Percentiles rank a stretch among this genome's conserved stretches.
Conservation (phyloP, 2,113 vertebrate species). For the Catharus minimus region DNA sequence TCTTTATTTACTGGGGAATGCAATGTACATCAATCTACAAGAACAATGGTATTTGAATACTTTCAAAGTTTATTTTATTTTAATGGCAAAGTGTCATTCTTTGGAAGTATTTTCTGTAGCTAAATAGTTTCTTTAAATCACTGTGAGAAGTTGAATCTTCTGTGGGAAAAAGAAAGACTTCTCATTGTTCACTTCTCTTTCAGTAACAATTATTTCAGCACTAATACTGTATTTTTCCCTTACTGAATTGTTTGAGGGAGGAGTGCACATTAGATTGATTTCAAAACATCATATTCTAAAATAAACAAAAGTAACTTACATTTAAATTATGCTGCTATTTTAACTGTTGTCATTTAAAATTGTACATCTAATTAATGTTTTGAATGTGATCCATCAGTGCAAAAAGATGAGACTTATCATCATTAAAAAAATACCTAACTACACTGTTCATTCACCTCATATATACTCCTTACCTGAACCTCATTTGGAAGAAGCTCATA, state of each 20-base stretch:
- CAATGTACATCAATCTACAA: neutral
- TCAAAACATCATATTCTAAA: neutral
- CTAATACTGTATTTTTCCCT: neutral
- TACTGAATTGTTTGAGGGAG: neutral
- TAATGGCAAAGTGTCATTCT: neutral
- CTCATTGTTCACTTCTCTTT: neutral
- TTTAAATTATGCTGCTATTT: neutral
- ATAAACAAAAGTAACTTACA: neutral
- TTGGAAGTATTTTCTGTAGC: neutral
- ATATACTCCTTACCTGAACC: constrained; percentile 79
- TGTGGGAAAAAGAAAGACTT: neutral
- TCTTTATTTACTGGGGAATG: neutral
- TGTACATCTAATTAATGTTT: neutral
- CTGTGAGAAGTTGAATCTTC: neutral
- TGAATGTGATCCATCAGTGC: neutral
- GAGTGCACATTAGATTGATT: neutral
- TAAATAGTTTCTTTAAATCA: neutral
- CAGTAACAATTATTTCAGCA: neutral
- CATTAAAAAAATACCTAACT: neutral
- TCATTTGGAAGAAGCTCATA: constrained; percentile 84
- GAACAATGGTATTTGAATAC: neutral
- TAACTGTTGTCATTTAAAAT: neutral
- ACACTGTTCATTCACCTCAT: neutral
- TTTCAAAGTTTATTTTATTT: neutral
- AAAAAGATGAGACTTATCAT: neutral